A percentile compares a stretch with the other conserved stretches of the same genome.
phyloP scores from a whole-genome alignment of 2,888 invertebrate species.

The Mimachlamys varia region DNA sequence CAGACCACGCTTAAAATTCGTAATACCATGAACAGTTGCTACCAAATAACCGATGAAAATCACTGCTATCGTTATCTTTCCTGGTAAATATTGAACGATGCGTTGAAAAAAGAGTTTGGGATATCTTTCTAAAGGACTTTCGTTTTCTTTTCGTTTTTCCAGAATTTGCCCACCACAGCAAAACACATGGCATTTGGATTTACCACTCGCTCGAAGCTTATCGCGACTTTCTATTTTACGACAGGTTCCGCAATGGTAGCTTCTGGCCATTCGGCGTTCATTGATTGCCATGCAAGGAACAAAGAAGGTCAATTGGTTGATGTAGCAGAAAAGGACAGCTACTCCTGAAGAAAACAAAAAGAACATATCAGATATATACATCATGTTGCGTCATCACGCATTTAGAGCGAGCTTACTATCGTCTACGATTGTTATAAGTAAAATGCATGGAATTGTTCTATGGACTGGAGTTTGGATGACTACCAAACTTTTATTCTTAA shows the following conservation, averaged over 20 bases:
- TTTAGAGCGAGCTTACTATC: too few species aligned
- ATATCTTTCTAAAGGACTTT: slow-evolving; percentile 63
- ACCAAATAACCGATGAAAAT: slow-evolving; percentile 63
- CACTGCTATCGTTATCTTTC: slow-evolving; percentile 61
- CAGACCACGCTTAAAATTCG: slow-evolving; percentile 65
- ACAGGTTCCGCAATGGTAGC: slow-evolving; percentile 63
- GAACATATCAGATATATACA: too few species aligned
- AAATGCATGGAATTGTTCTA: too few species aligned
- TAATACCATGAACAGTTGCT: slow-evolving; percentile 65
- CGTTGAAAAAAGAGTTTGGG: slow-evolving; percentile 59
- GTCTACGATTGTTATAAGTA: too few species aligned
- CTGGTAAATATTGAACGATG: slow-evolving; percentile 53
- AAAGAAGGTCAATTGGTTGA: slow-evolving; percentile 69
- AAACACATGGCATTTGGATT: slow-evolving; percentile 38
- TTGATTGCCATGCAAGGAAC: slow-evolving; percentile 65
- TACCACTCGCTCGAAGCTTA: slow-evolving; percentile 49
- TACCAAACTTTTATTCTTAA: too few species aligned
- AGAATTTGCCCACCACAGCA: slow-evolving; percentile 77
- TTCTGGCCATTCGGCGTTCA: slow-evolving; percentile 58
- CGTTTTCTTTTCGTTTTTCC: slow-evolving; percentile 53
- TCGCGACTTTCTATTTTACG: slow-evolving; percentile 50
- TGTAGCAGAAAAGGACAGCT: slow-evolving; percentile 70
- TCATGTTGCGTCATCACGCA: too few species aligned
- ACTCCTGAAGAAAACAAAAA: slow-evolving; percentile 61
- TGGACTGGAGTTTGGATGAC: too few species aligned